Evolutionary conservation across 2,888 invertebrate genomes (phyloP), one percentile per base, ranked within the genome.

Genomic region (Drosophila macrospina): DNA sequence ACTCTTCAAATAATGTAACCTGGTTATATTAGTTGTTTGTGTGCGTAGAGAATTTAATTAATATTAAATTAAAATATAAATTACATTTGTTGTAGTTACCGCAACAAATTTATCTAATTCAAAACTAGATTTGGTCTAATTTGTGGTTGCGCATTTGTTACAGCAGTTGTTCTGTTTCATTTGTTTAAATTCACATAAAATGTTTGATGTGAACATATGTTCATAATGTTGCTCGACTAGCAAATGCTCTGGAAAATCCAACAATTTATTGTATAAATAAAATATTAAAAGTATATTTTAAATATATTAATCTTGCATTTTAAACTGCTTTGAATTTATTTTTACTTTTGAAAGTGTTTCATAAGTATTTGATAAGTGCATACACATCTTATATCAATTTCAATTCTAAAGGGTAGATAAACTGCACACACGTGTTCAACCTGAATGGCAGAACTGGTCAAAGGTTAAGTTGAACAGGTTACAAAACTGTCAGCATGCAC

Each of bases 401-500:
- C 7, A 26, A 5, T n/a, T 4, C 8, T 13, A 16, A 5, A 42
- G 69, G 37, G 45, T 51, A 42, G 47, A 4, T 6, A 11, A 36
- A 45, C n/a, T 65, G 24, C 61, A 73, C 48, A 55, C 30, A 32
- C 45, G 36, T 45, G 28, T 50, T 15, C 30, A 54, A 39, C 37
- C 36, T 28, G 15, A 52, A 26, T 24, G 42, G 24, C 37, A 62
- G 50, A 30, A 60, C 32, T 57, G 6, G 44, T 37, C 32, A 72
- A 66, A 69, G 78, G 69, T 67, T 52, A 55, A 70, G 63, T 64
- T 65, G 51, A 70, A 50, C 61, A 69, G 70, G 74, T 68, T 80
- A 51, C 47, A 80, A 59, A 66, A 56, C 56, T 72, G 78, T 74
- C 77, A 63, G 67, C 59, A 52, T 63, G 54, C 67, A 39, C 15